Percentiles rank a stretch among this genome's conserved stretches.
phyloP scores from a whole-genome alignment of 1,140 invertebrate genomes.

The Neodiprion fabricii region DNA sequence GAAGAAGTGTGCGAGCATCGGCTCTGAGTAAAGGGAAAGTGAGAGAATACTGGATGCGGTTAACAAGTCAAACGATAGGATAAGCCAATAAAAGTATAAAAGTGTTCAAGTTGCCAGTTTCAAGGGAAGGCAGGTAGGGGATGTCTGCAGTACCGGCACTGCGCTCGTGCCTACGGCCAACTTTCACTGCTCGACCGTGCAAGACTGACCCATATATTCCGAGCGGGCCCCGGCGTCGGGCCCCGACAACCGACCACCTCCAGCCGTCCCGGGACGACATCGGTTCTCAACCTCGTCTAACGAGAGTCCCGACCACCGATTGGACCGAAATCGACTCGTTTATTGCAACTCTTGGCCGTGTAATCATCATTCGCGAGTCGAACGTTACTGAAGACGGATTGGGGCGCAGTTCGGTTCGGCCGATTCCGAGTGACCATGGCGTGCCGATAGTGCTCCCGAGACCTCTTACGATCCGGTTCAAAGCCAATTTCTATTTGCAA shows the following conservation, averaged over 20 bases:
- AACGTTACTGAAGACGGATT: background rate
- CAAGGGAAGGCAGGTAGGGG: slow-evolving; percentile 4
- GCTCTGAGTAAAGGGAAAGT: background rate
- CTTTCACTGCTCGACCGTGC: slow-evolving; percentile 4
- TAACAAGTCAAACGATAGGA: background rate
- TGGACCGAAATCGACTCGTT: background rate
- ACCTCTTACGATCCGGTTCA: background rate
- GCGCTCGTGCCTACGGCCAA: background rate
- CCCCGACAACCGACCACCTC: background rate
- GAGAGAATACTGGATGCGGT: background rate
- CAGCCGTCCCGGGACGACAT: background rate
- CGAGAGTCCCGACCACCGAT: background rate
- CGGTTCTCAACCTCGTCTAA: background rate
- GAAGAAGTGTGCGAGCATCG: background rate
- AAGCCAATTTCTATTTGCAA: background rate
- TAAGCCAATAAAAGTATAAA: background rate
- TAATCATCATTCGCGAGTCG: slow-evolving; percentile 4
- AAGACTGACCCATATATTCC: background rate
- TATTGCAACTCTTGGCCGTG: background rate
- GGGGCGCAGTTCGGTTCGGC: background rate
- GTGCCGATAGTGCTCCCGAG: background rate
- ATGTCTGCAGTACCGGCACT: background rate
- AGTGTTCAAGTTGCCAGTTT: background rate
- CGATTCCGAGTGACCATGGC: background rate
- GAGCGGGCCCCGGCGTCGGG: background rate